Evolutionary conservation across 1,140 invertebrate species (phyloP).

Genomic region (Pogonus chalceus): DNA sequence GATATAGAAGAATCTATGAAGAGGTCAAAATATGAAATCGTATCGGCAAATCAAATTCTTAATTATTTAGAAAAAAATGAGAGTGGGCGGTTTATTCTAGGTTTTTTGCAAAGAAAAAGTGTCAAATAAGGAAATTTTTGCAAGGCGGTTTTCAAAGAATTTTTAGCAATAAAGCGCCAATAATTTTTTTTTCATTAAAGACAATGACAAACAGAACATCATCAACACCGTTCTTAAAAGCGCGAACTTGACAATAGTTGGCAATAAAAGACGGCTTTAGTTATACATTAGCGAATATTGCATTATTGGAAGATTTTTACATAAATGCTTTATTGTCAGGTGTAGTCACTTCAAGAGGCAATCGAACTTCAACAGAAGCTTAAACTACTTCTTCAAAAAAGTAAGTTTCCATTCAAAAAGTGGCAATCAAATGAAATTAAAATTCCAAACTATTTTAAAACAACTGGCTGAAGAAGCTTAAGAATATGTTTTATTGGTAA

Average conservation of each 20-base stretch:
- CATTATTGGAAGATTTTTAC: slow-evolving; percentile 32
- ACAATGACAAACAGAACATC: slow-evolving; percentile 26
- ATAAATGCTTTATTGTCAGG: slow-evolving; percentile 36
- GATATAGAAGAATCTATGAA: slow-evolving; percentile 10
- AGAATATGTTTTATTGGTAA: not conserved
- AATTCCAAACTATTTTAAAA: not conserved
- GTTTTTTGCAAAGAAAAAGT: slow-evolving; percentile 16
- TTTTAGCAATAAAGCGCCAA: slow-evolving; percentile 6
- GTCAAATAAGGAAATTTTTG: slow-evolving; percentile 24
- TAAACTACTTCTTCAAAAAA: not conserved
- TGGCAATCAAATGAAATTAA: not conserved
- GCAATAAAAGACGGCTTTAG: not conserved
- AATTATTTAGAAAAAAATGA: slow-evolving; percentile 1
- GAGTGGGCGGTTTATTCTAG: slow-evolving; percentile 18
- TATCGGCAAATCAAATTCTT: slow-evolving; percentile 17
- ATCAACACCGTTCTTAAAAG: slow-evolving; percentile 22
- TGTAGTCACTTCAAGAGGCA: slow-evolving; percentile 10
- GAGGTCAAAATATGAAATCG: slow-evolving; percentile 10
- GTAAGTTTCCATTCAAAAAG: not conserved
- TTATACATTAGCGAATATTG: slow-evolving; percentile 18
- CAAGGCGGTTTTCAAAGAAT: slow-evolving; percentile 21
- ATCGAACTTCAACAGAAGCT: not conserved
- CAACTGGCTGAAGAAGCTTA: not conserved
- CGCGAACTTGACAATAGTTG: slow-evolving; percentile 16
- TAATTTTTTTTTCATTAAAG: slow-evolving; percentile 17